Base-by-base conservation (phyloP, 2,797 vertebrate genomes). In the Microctenopoma steveboyesi region DNA sequence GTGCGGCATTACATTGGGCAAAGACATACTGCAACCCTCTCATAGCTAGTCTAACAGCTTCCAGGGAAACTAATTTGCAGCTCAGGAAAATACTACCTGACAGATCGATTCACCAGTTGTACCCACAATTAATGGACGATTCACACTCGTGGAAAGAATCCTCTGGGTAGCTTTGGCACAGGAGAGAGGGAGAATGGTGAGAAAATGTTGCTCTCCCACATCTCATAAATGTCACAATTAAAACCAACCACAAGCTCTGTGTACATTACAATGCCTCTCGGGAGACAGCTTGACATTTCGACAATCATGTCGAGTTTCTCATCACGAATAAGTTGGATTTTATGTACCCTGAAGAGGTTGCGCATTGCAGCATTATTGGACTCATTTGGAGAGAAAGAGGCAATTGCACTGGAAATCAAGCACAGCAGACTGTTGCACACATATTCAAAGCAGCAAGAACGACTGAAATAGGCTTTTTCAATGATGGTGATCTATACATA, bases 141-240 rank as follows among this genome's bases (percentile, higher is more conserved):
- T 88, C 77, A 68, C 64, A 79, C 76, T 76, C 51, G 35, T 63
- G 46, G 76, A 77, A 59, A 83, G 28, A 75, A 76, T 86, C 79
- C 81, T 82, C 69, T 25, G 48, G 72, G 65, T 72, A 52, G 76
- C 62, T 78, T 63, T 69, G 33, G 58, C 72, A 64, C 61, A 62
- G 51, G 62, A 80, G 55, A 60, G 76, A 43, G n/a, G 52, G 50
- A 81, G 79, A 68, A 81, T 72, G 39, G 39, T 40, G 39, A 13
- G 39, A 40, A 81, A 89, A 86, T 80, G 76, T 78, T 83, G 76
- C 82, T 83, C 74, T 84, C 79, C 75, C 82, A 89, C 83, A 77
- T 90, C 83, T 90, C 88, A 91, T 90, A 92, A 92, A 92, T 91
- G 90, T 89, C 91, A 91, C 88, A 91, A 92, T 91, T 91, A 92